These are phyloP conservation scores for Isaurus tuberculatus DNA, from an alignment of 92 coral and sea anemone genomes.

Conservation along the genomic window DNA sequence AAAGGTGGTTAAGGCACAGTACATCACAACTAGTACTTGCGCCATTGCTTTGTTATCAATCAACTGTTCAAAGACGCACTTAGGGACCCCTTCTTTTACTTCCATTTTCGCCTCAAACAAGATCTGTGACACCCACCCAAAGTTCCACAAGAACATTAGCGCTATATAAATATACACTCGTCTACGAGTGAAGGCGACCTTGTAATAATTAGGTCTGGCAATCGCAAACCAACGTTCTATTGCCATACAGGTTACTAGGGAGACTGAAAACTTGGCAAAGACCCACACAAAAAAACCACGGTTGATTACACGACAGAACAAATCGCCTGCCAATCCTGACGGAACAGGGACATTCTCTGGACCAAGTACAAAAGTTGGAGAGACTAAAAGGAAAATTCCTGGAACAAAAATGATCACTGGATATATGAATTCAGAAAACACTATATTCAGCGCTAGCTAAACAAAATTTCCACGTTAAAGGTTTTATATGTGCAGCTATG, in stretches of 20 bases:
- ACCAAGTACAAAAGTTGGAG: conserved; percentile 22
- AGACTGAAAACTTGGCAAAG: conserved; percentile 29
- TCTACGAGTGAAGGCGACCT: conserved; percentile 1
- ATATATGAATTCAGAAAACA: too few relatives aligned
- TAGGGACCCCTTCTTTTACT: conserved; percentile 1
- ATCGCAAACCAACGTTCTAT: conserved; percentile 35
- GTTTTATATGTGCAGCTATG: too few relatives aligned
- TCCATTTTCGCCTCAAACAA: conserved; percentile 22
- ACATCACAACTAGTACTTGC: conserved; percentile 21
- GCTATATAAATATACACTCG: background rate
- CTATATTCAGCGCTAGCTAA: too few relatives aligned
- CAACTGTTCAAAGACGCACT: conserved; percentile 28
- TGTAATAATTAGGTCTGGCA: conserved; percentile 16
- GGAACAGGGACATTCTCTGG: conserved; percentile 22
- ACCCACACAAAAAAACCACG: conserved; percentile 36
- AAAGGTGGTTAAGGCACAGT: conserved; percentile 28
- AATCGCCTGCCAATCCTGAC: conserved; percentile 6
- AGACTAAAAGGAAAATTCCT: conserved; percentile 30
- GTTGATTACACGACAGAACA: conserved; percentile 28
- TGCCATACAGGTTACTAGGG: conserved; percentile 32
- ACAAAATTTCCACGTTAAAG: too few relatives aligned
- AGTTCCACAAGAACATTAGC: conserved; percentile 31
- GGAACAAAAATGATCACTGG: background rate
- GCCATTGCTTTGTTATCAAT: conserved; percentile 25
- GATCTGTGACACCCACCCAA: conserved; percentile 36